A percentile compares a stretch with the other conserved stretches of the same genome.
Evolutionary conservation across 1,140 invertebrate genomes (phyloP).

Genomic region (Solenopsis invicta): DNA sequence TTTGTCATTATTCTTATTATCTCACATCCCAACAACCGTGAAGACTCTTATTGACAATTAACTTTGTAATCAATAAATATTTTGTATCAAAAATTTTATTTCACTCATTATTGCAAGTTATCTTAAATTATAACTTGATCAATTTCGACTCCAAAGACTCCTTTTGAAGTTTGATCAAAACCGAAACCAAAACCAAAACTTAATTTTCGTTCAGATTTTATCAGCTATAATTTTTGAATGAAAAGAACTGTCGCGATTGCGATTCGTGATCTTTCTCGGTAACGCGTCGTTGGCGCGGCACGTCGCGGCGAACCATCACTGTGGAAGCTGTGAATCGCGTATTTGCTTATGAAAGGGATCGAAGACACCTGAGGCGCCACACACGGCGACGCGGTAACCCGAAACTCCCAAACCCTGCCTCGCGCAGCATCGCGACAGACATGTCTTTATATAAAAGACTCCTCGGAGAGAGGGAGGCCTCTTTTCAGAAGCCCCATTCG

Average conservation of each 20-base stretch:
- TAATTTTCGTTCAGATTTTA: not conserved
- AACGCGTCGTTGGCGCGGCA: not conserved
- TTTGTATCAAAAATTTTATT: too few relatives aligned
- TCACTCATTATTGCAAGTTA: too few relatives aligned
- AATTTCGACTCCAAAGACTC: too few relatives aligned
- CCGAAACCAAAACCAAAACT: too few relatives aligned
- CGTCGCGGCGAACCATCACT: slow-evolving; percentile 50
- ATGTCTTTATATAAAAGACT: slow-evolving; percentile 82
- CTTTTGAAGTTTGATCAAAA: too few relatives aligned
- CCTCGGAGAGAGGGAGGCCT: slow-evolving; percentile 66
- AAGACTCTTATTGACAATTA: too few relatives aligned
- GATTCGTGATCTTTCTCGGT: not conserved
- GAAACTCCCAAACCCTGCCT: slow-evolving; percentile 77
- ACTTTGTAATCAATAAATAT: too few relatives aligned
- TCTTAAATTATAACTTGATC: too few relatives aligned
- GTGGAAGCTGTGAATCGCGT: slow-evolving; percentile 75
- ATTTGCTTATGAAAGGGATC: slow-evolving; percentile 84
- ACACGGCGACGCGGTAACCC: slow-evolving; percentile 84
- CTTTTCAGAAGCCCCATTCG: slow-evolving; percentile 71
- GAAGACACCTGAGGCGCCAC: slow-evolving; percentile 85
- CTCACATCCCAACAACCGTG: too few relatives aligned
- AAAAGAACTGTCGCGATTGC: not conserved
- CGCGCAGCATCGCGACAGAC: slow-evolving; percentile 79
- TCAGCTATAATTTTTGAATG: not conserved
- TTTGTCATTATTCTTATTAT: too few relatives aligned